phyloP scores from a whole-genome alignment of 2,888 invertebrate genomes.

The Pristionchus maxplancki region DNA sequence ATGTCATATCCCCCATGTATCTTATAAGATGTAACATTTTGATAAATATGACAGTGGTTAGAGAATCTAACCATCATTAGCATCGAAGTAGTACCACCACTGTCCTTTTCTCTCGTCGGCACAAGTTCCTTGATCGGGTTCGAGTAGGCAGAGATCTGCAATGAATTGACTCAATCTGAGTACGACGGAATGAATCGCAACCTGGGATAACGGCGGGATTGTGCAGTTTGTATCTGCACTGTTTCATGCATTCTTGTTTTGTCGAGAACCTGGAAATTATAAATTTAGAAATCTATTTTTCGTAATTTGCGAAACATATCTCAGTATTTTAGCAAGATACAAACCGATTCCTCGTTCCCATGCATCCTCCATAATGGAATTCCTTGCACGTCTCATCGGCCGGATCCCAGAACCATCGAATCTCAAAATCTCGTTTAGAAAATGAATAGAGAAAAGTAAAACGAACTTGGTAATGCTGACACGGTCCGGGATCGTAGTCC shows the following conservation, averaged over 20 bases:
- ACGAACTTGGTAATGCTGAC: constrained; percentile 70
- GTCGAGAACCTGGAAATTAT: constrained; percentile 60
- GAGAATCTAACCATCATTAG: constrained; percentile 68
- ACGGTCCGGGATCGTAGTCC: constrained; percentile 69
- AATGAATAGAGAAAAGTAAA: not conserved
- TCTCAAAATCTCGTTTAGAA: constrained; percentile 7
- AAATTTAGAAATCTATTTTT: not conserved
- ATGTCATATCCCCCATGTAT: too few relatives aligned
- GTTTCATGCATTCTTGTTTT: constrained; percentile 71
- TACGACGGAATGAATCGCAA: too few relatives aligned
- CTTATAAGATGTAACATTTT: too few relatives aligned
- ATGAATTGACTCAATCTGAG: not conserved
- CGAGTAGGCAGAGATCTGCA: constrained; percentile 70
- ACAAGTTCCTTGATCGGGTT: constrained; percentile 73
- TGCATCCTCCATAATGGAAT: constrained; percentile 74
- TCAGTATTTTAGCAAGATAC: not conserved
- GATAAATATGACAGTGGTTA: too few relatives aligned
- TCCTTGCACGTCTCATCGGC: constrained; percentile 68
- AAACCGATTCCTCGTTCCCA: constrained; percentile 69
- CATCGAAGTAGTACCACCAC: constrained; percentile 70
- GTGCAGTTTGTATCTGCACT: constrained; percentile 72
- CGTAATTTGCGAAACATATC: not conserved
- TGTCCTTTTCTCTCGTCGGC: constrained; percentile 66
- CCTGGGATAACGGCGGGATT: constrained; percentile 72
- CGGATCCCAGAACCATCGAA: constrained; percentile 73